These are phyloP conservation scores for Panthera uncia DNA, from an alignment of 2,113 vertebrate genomes.

Conservation along the genomic window DNA sequence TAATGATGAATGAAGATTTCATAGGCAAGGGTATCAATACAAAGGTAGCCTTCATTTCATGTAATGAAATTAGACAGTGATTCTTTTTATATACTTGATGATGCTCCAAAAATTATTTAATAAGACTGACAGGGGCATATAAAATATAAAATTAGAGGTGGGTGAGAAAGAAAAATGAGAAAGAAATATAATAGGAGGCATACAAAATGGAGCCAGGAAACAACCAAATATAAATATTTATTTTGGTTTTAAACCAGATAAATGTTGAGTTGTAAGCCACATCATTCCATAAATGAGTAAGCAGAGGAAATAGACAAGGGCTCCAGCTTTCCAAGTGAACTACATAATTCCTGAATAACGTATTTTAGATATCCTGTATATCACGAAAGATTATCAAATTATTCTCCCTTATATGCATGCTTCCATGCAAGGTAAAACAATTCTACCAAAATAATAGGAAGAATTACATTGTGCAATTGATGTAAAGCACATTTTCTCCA, in stretches of 20 bases:
- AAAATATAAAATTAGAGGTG: background rate
- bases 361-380: background rate
- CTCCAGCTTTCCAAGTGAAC: background rate
- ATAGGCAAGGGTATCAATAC: background rate
- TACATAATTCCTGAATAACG: background rate
- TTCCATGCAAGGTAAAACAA: constrained; percentile 54
- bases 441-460: constrained; percentile 61
- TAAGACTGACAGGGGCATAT: background rate
- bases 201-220: background rate
- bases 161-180: background rate
- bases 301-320: background rate
- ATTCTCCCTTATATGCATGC: constrained; percentile 26
- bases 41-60: background rate
- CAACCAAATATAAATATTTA: background rate
- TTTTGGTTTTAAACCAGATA: constrained; percentile 20
- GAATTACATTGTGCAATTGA: constrained; percentile 61
- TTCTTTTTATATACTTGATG: background rate
- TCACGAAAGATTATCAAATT: constrained; percentile 59
- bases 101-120: background rate
- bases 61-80: background rate
- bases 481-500: constrained; percentile 66
- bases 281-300: background rate
- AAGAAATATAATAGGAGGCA: background rate
- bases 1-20: background rate
- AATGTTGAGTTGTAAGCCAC: background rate